Base-by-base conservation (phyloP, 2,113 vertebrate species). In the Prunella fulvescens region DNA sequence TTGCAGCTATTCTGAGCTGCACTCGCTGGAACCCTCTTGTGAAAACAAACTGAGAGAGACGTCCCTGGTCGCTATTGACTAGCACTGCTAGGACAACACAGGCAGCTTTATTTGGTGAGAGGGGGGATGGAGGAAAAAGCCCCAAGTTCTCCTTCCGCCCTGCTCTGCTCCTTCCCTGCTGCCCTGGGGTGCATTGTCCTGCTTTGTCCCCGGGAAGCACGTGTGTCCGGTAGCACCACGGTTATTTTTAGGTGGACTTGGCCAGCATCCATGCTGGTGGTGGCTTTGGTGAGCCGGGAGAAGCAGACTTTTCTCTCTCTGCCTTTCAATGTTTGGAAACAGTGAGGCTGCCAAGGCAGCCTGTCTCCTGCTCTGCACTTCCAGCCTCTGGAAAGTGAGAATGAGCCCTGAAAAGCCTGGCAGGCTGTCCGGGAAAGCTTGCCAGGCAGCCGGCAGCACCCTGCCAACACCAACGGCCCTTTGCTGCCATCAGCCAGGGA, bases 301-400 rank as follows among this genome's bases (percentile, higher is more conserved):
- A 96, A 96, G 89, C 94, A 89, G 93, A 95, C 93, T 97, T 97
- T 95, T 96, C 86, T 94, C 74, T 95, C 85, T 89, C 62, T 78
- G 86, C 92, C 78, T 95, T 96, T 94, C 88, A 95, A 35, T 97
- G 96, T 97, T 97, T 97, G 95, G 95, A 97, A 97, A 97, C 95
- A 97, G 77, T 74, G 86, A 95, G 90, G 69, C 95, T 97, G 97
- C 97, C 97, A 96, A 97, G 93, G 88, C 92, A 95, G 94, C 83
- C 79, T 1, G 94, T 94, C 95, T 95, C 93, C 93, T 92, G 76
- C 71, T 94, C 82, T 92, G 85, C 80, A 88, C 82, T 96, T 96
- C 92, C 95, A 95, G 94, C 72, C 92, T 84, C 93, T 97, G 90
- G 92, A 95, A 96, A 97, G 93, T 2, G 56, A 94, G 88, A 94